Percentiles rank a stretch among this genome's conserved stretches.
phyloP scores from a whole-genome alignment of 2,888 invertebrate species.

The Acleris laterana region DNA sequence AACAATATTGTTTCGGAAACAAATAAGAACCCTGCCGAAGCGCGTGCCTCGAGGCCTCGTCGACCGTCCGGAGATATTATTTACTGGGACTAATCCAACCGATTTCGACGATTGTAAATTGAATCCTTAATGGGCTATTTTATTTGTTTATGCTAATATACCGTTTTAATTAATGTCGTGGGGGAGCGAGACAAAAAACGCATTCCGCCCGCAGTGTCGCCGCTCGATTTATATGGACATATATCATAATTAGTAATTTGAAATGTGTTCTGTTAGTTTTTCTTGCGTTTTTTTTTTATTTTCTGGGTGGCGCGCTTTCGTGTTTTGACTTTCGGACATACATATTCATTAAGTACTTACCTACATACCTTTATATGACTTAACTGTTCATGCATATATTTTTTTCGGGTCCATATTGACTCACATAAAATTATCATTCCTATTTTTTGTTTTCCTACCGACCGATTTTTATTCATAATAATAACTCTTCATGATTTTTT shows the following conservation, averaged over 20 bases:
- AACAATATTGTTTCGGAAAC: neutral
- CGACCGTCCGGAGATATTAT: conserved; percentile 72
- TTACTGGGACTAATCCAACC: conserved; percentile 82
- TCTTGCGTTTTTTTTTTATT: conserved; percentile 43
- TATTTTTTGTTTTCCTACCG: no score
- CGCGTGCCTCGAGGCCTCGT: conserved; percentile 46
- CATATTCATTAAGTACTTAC: neutral
- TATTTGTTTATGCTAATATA: conserved; percentile 84
- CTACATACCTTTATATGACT: neutral
- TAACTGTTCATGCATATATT: neutral
- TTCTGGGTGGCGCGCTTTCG: conserved; percentile 43
- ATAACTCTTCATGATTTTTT: no score
- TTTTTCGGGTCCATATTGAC: no score
- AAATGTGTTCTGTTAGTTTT: conserved; percentile 59
- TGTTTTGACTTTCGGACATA: conserved; percentile 30
- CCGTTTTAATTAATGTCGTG: conserved; percentile 77
- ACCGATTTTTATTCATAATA: no score
- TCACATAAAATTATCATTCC: no score
- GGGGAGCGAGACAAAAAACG: conserved; percentile 47
- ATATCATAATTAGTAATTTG: conserved; percentile 72
- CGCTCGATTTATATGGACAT: conserved; percentile 71
- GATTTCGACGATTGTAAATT: conserved; percentile 82
- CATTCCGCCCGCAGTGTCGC: conserved; percentile 57
- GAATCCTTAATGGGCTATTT: conserved; percentile 82
- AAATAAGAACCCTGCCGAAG: neutral